Evolutionary conservation across 2,888 invertebrate genomes (phyloP).

Genomic region (Cetonia aurata): DNA sequence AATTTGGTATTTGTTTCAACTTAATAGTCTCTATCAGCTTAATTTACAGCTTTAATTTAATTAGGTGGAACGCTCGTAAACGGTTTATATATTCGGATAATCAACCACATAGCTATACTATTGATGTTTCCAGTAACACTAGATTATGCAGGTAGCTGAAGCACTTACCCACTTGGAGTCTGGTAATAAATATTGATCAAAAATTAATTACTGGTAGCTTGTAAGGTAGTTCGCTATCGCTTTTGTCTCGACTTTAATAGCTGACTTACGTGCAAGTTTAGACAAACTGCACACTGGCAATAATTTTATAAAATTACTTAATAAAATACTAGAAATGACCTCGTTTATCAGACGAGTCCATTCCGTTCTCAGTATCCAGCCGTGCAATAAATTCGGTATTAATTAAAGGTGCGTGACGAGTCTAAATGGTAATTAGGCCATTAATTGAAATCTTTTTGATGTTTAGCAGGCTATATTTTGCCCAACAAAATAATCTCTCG

Average conservation of each 20-base stretch:
- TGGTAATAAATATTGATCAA: constrained; percentile 21
- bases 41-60: constrained; percentile 28
- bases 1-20: background rate
- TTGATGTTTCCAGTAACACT: constrained; percentile 16
- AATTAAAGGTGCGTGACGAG: constrained; percentile 35
- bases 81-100: constrained; percentile 18
- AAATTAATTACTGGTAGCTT: constrained; percentile 22
- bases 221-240: background rate
- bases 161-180: constrained; percentile 5
- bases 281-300: constrained; percentile 27
- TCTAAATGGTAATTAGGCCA: constrained; percentile 29
- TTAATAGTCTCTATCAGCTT: constrained; percentile 13
- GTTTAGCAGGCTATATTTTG: constrained; percentile 3
- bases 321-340: constrained; percentile 24
- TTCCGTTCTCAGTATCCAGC: constrained; percentile 2
- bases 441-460: constrained; percentile 35
- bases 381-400: constrained; percentile 33
- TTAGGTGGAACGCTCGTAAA: constrained; percentile 19
- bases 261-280: constrained; percentile 30
- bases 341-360: constrained; percentile 11
- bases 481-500: background rate
- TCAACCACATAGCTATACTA: constrained; percentile 14
- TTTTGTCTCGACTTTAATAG: constrained; percentile 22
- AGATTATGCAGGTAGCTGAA: background rate
- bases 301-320: constrained; percentile 37